Conservation (phyloP, 2,797 vertebrate species). For the Myripristis jacobus region DNA sequence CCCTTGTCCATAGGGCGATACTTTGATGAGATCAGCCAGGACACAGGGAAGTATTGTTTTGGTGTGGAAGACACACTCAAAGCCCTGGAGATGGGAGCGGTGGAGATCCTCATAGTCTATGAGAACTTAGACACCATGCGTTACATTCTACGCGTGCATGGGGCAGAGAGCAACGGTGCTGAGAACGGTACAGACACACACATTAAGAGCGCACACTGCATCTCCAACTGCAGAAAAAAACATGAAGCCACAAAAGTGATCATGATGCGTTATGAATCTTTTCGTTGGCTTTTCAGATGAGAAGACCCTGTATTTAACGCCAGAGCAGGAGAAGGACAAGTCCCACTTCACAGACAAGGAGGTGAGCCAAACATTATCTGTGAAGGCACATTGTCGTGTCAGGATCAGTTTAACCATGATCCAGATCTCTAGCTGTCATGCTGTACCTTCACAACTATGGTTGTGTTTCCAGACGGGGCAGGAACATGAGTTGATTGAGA, state of each 20-base stretch:
- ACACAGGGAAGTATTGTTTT: conserved; percentile 99
- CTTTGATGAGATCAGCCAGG: conserved; percentile 99
- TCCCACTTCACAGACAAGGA: conserved; percentile 99
- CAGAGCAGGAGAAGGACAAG: conserved; percentile 99
- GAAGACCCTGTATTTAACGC: conserved; percentile 97
- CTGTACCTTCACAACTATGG: conserved; percentile 21
- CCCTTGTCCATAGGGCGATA: conserved; percentile 88
- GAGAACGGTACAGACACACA: conserved; percentile 78
- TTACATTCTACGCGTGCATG: conserved; percentile 96
- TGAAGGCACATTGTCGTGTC: not conserved
- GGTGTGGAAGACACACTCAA: conserved; percentile 99
- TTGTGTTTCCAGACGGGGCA: conserved; percentile 90
- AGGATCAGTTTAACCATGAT: not conserved
- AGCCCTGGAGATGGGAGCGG: conserved; percentile 98
- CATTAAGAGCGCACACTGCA: not conserved
- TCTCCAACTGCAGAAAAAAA: conserved; percentile 3
- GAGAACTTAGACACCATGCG: conserved; percentile 99
- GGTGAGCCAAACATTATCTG: conserved; percentile 77
- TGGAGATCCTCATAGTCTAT: conserved; percentile 99
- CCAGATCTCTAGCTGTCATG: not conserved
- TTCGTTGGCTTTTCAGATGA: conserved; percentile 84
- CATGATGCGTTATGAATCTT: not conserved
- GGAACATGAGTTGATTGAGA: conserved; percentile 98
- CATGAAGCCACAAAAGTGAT: not conserved
- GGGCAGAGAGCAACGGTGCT: conserved; percentile 88